A percentile compares a stretch with the other conserved stretches of the same genome.
phyloP scores from a whole-genome alignment of 2,888 invertebrate genomes.

The Onthophagus sagittarius region DNA sequence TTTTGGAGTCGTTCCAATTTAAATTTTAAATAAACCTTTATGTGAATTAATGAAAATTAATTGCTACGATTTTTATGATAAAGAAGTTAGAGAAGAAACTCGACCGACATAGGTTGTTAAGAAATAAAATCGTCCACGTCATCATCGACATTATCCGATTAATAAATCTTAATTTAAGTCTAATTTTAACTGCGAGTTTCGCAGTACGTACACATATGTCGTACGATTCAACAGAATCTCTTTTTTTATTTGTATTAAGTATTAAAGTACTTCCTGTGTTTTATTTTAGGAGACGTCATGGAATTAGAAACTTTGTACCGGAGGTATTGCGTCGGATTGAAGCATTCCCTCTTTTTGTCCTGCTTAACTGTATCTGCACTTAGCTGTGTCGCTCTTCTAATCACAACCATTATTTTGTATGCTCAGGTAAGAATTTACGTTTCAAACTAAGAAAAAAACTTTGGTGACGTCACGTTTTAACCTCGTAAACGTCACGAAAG shows the following conservation, averaged over 20 bases:
- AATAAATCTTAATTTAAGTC: conserved; percentile 16
- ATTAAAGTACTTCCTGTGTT: neutral
- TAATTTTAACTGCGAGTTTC: conserved; percentile 3
- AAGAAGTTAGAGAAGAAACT: no score
- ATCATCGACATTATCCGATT: conserved; percentile 5
- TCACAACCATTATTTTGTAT: conserved; percentile 57
- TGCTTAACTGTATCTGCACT: conserved; percentile 64
- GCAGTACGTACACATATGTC: neutral
- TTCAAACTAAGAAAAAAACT: no score
- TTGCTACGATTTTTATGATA: neutral
- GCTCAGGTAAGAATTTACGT: conserved; percentile 60
- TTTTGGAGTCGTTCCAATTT: neutral
- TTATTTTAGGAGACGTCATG: conserved; percentile 55
- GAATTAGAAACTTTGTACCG: conserved; percentile 69
- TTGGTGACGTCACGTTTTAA: no score
- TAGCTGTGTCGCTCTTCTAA: conserved; percentile 59
- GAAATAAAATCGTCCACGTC: neutral
- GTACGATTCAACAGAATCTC: neutral
- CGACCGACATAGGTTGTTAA: neutral
- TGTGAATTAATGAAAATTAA: neutral
- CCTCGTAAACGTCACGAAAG: no score
- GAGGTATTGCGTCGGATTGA: conserved; percentile 67
- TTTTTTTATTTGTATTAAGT: neutral
- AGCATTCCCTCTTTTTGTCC: conserved; percentile 72
- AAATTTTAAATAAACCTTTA: neutral